phyloP scores from a whole-genome alignment of 1,140 invertebrate species.

The Ceratosolen fusciceps region DNA sequence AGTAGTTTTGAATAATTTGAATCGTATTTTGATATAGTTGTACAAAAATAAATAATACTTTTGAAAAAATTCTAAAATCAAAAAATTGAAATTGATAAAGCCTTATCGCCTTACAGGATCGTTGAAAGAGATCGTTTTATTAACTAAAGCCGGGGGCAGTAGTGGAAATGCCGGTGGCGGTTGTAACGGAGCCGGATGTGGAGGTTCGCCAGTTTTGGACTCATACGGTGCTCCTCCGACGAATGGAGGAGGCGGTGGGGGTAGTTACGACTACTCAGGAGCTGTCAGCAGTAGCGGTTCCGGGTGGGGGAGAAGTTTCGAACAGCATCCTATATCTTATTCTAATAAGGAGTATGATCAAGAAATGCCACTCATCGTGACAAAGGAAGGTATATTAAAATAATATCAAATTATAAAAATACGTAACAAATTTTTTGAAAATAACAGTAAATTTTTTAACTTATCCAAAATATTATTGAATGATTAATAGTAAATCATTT shows the following conservation, averaged over 20 bases:
- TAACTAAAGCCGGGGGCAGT: constrained; percentile 60
- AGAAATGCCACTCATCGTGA: too few species aligned
- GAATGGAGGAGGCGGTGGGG: constrained; percentile 47
- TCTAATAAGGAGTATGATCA: constrained; percentile 25
- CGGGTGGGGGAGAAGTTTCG: constrained; percentile 67
- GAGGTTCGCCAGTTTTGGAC: constrained; percentile 47
- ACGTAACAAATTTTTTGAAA: too few species aligned
- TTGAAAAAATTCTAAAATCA: too few species aligned
- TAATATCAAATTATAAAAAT: too few species aligned
- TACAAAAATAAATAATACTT: too few species aligned
- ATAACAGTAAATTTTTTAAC: too few species aligned
- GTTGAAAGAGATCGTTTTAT: constrained; percentile 63
- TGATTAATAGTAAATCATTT: too few species aligned
- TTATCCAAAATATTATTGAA: too few species aligned
- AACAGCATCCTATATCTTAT: constrained; percentile 48
- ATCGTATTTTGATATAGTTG: too few species aligned
- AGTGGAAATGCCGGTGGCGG: constrained; percentile 46
- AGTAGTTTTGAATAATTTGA: too few species aligned
- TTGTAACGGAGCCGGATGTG: constrained; percentile 40
- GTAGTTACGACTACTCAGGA: constrained; percentile 52
- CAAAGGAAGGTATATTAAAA: neutral
- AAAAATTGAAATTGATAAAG: neutral
- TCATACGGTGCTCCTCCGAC: constrained; percentile 61
- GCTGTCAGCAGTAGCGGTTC: constrained; percentile 54
- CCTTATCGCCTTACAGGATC: neutral